These are phyloP conservation scores for Ceratosolen fusciceps DNA, from an alignment of 1,140 invertebrate species.

Conservation along the genomic window DNA sequence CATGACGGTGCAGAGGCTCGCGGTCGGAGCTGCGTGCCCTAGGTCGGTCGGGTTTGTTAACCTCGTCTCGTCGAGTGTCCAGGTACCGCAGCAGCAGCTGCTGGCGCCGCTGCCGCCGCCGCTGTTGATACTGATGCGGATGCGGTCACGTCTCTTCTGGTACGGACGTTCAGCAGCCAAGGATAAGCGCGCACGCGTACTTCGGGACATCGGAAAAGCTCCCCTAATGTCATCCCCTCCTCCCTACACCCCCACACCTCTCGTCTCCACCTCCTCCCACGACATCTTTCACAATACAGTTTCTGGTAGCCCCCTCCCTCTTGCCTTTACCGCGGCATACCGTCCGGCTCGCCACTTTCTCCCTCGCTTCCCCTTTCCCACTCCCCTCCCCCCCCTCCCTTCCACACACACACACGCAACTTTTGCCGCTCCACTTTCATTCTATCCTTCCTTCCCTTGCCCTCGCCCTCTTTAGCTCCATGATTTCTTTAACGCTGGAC, in stretches of 20 bases:
- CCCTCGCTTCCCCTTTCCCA: conserved; percentile 38
- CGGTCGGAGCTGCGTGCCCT: neutral
- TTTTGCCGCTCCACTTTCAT: conserved; percentile 16
- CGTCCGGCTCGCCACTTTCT: neutral
- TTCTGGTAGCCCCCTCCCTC: neutral
- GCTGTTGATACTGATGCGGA: conserved; percentile 26
- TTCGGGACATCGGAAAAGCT: too few relatives aligned
- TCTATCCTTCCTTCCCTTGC: too few relatives aligned
- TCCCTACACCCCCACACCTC: too few relatives aligned
- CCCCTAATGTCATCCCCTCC: too few relatives aligned
- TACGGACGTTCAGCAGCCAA: conserved; percentile 47
- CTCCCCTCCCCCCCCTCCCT: too few relatives aligned
- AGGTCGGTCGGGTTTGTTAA: neutral
- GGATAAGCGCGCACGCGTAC: neutral
- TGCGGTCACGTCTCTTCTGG: conserved; percentile 51
- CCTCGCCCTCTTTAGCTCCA: neutral
- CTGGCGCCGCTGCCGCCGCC: conserved; percentile 3
- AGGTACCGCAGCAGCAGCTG: conserved; percentile 9
- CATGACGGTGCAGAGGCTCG: too few relatives aligned
- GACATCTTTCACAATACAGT: too few relatives aligned
- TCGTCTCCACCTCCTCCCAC: too few relatives aligned
- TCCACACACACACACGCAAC: too few relatives aligned
- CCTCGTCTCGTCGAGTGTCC: neutral
- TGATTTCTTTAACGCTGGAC: neutral
- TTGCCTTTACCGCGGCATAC: conserved; percentile 24